These are phyloP conservation scores for Lepus timidus DNA, from an alignment of 2,113 vertebrate species.

Conservation along the genomic window DNA sequence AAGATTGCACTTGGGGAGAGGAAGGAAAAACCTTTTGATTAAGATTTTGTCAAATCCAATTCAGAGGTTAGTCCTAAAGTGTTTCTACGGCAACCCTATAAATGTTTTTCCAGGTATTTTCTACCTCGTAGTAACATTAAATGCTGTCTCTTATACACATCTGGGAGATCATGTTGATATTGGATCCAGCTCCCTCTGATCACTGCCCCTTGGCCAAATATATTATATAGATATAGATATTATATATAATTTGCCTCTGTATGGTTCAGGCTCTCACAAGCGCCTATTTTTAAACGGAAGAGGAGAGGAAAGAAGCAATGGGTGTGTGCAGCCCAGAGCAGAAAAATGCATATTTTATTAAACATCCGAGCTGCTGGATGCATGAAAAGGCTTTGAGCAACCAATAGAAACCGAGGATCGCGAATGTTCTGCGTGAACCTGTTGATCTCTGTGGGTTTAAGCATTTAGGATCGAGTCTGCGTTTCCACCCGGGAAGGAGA, in stretches of 20 bases:
- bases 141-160: too few relatives aligned
- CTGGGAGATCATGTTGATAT: background rate
- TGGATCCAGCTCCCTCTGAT: background rate
- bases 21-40: conserved; percentile 73
- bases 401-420: conserved; percentile 78
- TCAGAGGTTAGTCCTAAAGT: conserved; percentile 49
- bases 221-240: background rate
- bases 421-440: conserved; percentile 79
- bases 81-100: conserved; percentile 41
- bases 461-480: conserved; percentile 66
- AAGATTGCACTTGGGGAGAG: conserved; percentile 64
- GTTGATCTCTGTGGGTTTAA: conserved; percentile 82
- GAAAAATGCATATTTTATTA: conserved; percentile 82
- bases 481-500: conserved; percentile 32
- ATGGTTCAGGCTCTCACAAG: background rate
- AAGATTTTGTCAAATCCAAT: conserved; percentile 74
- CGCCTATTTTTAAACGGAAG: conserved; percentile 55
- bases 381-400: conserved; percentile 77
- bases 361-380: conserved; percentile 76
- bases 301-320: conserved; percentile 62
- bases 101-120: conserved; percentile 69
- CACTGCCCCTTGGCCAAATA: background rate
- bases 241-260: background rate
- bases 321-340: conserved; percentile 58
- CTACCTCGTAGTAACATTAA: conserved; percentile 53